phyloP scores from a whole-genome alignment of 2,113 vertebrate species.

The Carassius gibelio region DNA sequence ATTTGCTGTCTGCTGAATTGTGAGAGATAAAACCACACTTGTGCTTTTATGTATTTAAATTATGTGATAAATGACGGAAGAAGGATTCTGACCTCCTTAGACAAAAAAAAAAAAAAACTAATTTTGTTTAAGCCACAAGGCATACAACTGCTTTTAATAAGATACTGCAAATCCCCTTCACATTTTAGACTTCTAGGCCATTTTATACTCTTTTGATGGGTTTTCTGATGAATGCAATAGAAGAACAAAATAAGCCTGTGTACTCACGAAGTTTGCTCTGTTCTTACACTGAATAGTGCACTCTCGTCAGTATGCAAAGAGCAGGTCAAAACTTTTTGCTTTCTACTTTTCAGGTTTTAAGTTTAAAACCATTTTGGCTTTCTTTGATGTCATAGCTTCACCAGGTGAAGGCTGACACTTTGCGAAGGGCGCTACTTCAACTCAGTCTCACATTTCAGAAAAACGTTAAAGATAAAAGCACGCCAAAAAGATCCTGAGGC shows the following conservation, averaged over 20 bases:
- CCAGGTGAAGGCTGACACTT: slow-evolving; percentile 11
- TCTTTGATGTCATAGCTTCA: slow-evolving; percentile 14
- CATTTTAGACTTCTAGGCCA: slow-evolving; percentile 27
- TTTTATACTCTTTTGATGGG: slow-evolving; percentile 37
- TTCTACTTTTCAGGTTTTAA: neutral
- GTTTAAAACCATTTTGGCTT: neutral
- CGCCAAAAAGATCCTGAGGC: slow-evolving; percentile 22
- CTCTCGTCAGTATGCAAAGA: neutral
- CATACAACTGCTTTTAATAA: slow-evolving; percentile 55
- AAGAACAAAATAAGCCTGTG: neutral
- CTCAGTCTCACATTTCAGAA: slow-evolving; percentile 33
- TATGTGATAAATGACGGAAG: slow-evolving; percentile 7
- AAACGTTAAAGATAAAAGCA: slow-evolving; percentile 54
- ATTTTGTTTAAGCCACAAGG: slow-evolving; percentile 16
- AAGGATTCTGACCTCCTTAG: slow-evolving; percentile 35
- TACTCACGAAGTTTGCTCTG: neutral
- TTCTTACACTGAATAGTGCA: neutral
- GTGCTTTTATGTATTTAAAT: slow-evolving; percentile 22
- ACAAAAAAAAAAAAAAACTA: neutral
- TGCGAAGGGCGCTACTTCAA: neutral
- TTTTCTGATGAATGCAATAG: slow-evolving; percentile 26
- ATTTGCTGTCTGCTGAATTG: neutral
- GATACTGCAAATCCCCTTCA: neutral
- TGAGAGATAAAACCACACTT: neutral
- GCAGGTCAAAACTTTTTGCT: neutral